Conservation (phyloP, 2,113 vertebrate genomes). For the Taurulus bubalis region DNA sequence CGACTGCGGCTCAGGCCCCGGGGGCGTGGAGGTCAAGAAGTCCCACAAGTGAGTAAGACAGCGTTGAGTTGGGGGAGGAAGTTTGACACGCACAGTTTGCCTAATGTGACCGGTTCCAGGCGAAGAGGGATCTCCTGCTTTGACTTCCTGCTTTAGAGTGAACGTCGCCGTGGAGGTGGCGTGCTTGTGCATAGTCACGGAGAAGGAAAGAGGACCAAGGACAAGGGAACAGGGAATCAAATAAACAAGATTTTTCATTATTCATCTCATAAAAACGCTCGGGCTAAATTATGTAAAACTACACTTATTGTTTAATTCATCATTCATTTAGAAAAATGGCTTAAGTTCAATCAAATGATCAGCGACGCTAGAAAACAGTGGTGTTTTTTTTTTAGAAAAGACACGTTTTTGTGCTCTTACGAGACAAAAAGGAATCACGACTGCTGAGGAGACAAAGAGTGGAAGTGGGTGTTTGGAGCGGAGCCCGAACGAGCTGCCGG, state of each 20-base stretch:
- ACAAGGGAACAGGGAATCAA: not conserved
- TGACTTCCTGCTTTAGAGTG: too few species aligned
- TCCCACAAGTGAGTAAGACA: conserved; percentile 94
- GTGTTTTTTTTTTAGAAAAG: not conserved
- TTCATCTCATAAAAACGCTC: not conserved
- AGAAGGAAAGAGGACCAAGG: not conserved
- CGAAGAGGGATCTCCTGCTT: too few species aligned
- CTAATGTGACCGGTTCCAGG: not conserved
- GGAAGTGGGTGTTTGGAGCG: not conserved
- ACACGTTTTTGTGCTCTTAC: not conserved
- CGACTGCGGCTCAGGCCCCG: conserved; percentile 91
- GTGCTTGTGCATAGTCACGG: not conserved
- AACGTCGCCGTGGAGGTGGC: too few species aligned
- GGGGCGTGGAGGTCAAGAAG: conserved; percentile 92
- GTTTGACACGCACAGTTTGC: not conserved
- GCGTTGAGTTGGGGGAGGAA: not conserved
- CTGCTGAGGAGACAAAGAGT: not conserved
- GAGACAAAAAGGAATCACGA: not conserved
- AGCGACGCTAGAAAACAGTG: not conserved
- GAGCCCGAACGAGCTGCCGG: not conserved
- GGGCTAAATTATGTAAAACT: not conserved
- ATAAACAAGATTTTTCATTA: not conserved
- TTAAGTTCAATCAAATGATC: conserved; percentile 10
- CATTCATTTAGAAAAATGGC: not conserved
- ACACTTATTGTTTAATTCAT: conserved; percentile 17